phyloP scores from a whole-genome alignment of 2,797 vertebrate genomes.

The Karalla daura region DNA sequence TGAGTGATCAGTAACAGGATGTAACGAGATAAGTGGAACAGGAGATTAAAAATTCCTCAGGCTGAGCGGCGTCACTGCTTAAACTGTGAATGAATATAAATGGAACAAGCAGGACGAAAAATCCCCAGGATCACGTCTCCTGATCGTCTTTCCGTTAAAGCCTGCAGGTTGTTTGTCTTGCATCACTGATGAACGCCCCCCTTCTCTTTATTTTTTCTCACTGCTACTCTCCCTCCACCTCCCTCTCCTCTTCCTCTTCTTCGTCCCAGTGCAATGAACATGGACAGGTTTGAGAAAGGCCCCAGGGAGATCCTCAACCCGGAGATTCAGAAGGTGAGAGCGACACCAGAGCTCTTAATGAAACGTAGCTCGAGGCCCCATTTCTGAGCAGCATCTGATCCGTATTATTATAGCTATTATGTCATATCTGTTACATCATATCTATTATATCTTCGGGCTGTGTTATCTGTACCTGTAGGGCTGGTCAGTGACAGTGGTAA shows the following conservation, averaged over 20 bases:
- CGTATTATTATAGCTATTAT: too few species aligned
- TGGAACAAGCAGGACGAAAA: slow-evolving; percentile 39
- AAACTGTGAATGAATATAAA: slow-evolving; percentile 46
- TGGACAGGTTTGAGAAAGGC: slow-evolving; percentile 97
- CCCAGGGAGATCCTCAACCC: slow-evolving; percentile 97
- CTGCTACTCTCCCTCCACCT: slow-evolving; percentile 9
- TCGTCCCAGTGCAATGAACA: slow-evolving; percentile 94
- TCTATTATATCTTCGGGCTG: slow-evolving; percentile 42
- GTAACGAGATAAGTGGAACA: slow-evolving; percentile 33
- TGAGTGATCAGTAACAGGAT: slow-evolving; percentile 30
- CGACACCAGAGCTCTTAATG: slow-evolving; percentile 27
- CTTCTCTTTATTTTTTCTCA: neutral
- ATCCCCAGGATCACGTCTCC: slow-evolving; percentile 40
- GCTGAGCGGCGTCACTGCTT: slow-evolving; percentile 24
- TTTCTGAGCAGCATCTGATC: slow-evolving; percentile 40
- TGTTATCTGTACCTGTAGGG: slow-evolving; percentile 14
- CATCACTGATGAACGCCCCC: slow-evolving; percentile 30
- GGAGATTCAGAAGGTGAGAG: slow-evolving; percentile 96
- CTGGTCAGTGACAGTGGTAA: slow-evolving; percentile 37
- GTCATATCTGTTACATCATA: too few species aligned
- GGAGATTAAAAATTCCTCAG: slow-evolving; percentile 41
- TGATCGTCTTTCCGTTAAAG: slow-evolving; percentile 28
- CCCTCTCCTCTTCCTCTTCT: slow-evolving; percentile 46
- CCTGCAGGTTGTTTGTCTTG: slow-evolving; percentile 42
- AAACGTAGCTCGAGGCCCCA: slow-evolving; percentile 30